Evolutionary conservation across 2,113 vertebrate species (phyloP).

Genomic region (Chunga burmeisteri): DNA sequence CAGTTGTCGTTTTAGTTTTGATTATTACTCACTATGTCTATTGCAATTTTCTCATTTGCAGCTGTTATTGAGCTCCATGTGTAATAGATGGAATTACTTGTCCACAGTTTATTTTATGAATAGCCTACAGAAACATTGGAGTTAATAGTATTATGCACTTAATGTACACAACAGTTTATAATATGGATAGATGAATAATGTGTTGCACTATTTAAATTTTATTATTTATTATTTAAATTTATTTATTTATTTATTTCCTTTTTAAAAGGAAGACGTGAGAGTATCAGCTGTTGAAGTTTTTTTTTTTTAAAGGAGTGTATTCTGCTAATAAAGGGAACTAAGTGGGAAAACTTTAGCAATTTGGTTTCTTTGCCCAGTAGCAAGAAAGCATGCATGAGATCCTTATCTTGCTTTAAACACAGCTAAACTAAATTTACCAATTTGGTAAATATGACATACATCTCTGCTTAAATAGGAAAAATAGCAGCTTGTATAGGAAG

Average conservation of each 20-base stretch:
- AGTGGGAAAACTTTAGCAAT: background rate
- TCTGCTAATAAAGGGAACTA: background rate
- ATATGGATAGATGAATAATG: constrained; percentile 41
- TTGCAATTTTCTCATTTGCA: constrained; percentile 56
- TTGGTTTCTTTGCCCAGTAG: background rate
- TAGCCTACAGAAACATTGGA: constrained; percentile 50
- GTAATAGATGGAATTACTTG: constrained; percentile 56
- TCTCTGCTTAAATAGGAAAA: background rate
- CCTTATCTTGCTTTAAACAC: background rate
- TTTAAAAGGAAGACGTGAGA: background rate
- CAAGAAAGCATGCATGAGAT: background rate
- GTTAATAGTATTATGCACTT: constrained; percentile 59
- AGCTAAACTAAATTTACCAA: background rate
- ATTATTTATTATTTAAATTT: too few species aligned
- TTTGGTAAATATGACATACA: background rate
- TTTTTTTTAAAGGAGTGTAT: background rate
- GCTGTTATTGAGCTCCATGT: constrained; percentile 28
- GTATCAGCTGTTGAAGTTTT: background rate
- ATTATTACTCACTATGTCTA: constrained; percentile 64
- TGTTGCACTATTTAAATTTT: constrained; percentile 42
- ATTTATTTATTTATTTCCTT: too few species aligned
- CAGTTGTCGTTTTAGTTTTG: constrained; percentile 58
- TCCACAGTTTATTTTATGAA: constrained; percentile 56
- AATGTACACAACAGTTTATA: constrained; percentile 50
- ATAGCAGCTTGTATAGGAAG: background rate